A percentile compares a stretch with the other conserved stretches of the same genome.
phyloP scores from a whole-genome alignment of 1,140 invertebrate genomes.

The Andrena cerasifolii region DNA sequence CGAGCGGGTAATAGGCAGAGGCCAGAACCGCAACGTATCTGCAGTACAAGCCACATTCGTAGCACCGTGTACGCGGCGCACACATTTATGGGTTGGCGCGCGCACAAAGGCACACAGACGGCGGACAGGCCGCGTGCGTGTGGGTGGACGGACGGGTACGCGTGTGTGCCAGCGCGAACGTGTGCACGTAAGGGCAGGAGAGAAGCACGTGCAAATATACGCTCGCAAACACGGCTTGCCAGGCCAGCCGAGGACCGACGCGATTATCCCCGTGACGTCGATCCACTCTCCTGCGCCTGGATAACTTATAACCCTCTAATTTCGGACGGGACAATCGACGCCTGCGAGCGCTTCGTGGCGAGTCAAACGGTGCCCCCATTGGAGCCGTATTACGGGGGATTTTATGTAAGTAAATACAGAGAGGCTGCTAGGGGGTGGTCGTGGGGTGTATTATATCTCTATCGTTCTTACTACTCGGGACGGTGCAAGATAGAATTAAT shows the following conservation, averaged over 20 bases:
- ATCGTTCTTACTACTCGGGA: too few species aligned
- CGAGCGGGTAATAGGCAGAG: conserved; percentile 48
- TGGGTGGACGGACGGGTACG: background rate
- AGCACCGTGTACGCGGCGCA: conserved; percentile 51
- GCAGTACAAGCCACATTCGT: conserved; percentile 72
- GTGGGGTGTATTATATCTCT: too few species aligned
- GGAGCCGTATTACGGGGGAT: too few species aligned
- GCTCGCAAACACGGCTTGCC: conserved; percentile 32
- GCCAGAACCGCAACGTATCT: conserved; percentile 75
- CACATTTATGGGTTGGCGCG: conserved; percentile 20
- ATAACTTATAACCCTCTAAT: conserved; percentile 10
- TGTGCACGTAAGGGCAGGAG: background rate
- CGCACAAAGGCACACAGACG: background rate
- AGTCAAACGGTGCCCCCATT: too few species aligned
- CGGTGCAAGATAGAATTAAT: too few species aligned
- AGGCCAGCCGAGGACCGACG: conserved; percentile 16
- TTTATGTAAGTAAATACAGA: too few species aligned
- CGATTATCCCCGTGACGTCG: conserved; percentile 23
- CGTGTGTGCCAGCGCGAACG: too few species aligned
- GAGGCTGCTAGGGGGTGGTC: too few species aligned
- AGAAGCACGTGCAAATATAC: conserved; percentile 20
- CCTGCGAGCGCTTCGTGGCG: too few species aligned
- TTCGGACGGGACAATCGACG: background rate
- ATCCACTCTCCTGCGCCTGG: conserved; percentile 17
- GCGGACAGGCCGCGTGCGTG: background rate